Conservation (phyloP, 2,888 invertebrate species). For the Pammene fasciana region DNA sequence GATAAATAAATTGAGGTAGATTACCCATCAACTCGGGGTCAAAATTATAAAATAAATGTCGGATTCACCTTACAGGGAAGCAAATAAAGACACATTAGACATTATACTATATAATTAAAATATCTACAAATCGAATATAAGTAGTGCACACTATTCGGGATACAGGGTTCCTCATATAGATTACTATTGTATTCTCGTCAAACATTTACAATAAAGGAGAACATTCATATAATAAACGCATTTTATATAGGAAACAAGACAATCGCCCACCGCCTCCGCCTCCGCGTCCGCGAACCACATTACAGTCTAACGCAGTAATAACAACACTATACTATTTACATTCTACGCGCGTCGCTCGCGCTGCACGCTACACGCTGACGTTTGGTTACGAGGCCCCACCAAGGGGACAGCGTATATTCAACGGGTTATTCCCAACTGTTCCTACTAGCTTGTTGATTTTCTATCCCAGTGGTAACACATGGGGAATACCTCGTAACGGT, state of each 20-base stretch:
- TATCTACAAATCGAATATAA: constrained; percentile 82
- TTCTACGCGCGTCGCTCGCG: constrained; percentile 45
- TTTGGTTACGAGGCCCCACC: too few species aligned
- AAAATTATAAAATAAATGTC: constrained; percentile 74
- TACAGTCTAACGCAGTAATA: constrained; percentile 72
- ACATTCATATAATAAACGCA: constrained; percentile 82
- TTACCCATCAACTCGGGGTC: constrained; percentile 72
- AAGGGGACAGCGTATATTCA: too few species aligned
- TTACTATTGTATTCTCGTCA: constrained; percentile 67
- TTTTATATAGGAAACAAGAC: constrained; percentile 79
- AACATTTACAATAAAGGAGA: constrained; percentile 82
- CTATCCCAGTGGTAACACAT: too few species aligned
- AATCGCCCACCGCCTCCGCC: constrained; percentile 61
- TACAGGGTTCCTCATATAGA: constrained; percentile 65
- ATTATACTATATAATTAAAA: constrained; percentile 83
- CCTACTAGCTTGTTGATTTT: too few species aligned
- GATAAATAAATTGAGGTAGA: constrained; percentile 84
- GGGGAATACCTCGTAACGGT: too few species aligned
- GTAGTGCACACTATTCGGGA: constrained; percentile 77
- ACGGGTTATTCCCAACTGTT: too few species aligned
- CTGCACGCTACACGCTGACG: not conserved
- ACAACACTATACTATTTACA: constrained; percentile 78
- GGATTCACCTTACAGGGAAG: constrained; percentile 71
- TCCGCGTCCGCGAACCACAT: constrained; percentile 71
- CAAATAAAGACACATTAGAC: constrained; percentile 80